Evolutionary conservation across 1,140 invertebrate genomes (phyloP), one percentile per base, ranked within the genome.

Genomic region (Trichomalopsis sarcophagae): DNA sequence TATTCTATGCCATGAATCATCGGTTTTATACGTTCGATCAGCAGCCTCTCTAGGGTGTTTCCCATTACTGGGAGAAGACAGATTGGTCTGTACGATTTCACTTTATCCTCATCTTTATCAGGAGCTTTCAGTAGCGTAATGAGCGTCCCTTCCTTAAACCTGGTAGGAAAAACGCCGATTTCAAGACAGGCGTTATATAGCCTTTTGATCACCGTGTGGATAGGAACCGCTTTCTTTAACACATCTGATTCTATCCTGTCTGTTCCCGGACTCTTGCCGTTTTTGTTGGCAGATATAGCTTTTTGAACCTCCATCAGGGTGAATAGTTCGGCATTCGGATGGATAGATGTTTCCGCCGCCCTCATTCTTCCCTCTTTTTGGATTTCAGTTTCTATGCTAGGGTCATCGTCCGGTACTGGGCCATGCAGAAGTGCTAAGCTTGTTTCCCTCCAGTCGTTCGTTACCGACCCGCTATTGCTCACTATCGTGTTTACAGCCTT

Each of bases 71-170:
- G 87, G 0, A 91, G 76, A 2, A 91, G 78, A 21, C 88, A 88
- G 10, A 90, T 89, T 0, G 89, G 89, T 14, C 91, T 47, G 69
- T 90, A 90, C 2, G 91, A 91, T 30, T 84, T 85, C 0, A 84
- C 36, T 55, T 87, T 23, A 0, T 6, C 81, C 36, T 17, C 82
- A n/a, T 82, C 84, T n/a, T 87, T 88, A 0, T 88, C 81, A 1
- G 68, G 68, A 17, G 69, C n/a, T 75, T 89, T 92, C 6, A 89
- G 85, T 11, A 93, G 81, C 33, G 88, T 86, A 1, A 87, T 87
- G 1, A 91, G 82, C 5, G 75, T 75, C 0, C 0, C n/a, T n/a
- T n/a, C n/a, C n/a, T n/a, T n/a, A n/a, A n/a, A n/a, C n/a, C n/a
- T n/a, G n/a, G n/a, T n/a, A n/a, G n/a, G n/a, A n/a, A n/a, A n/a